phyloP scores from a whole-genome alignment of 2,113 vertebrate genomes.

The Rhinoderma darwinii region DNA sequence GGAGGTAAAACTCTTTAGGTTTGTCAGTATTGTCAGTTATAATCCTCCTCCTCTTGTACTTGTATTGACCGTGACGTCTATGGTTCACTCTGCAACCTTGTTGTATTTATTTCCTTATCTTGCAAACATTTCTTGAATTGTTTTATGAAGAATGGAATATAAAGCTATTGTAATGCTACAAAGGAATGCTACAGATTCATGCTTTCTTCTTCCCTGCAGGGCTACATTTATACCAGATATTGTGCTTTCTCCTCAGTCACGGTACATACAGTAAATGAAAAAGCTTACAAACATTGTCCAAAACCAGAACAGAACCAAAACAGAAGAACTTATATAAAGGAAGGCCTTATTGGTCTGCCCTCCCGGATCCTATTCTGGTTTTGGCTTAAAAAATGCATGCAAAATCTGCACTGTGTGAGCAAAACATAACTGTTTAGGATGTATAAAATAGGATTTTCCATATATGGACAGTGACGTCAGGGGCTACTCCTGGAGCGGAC shows the following conservation, averaged over 20 bases:
- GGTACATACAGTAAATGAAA: constrained; percentile 3
- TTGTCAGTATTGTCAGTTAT: not conserved
- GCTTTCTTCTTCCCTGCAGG: constrained; percentile 29
- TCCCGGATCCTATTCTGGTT: too few relatives aligned
- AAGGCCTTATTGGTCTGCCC: too few relatives aligned
- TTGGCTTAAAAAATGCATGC: too few relatives aligned
- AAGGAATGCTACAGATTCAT: not conserved
- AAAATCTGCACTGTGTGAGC: too few relatives aligned
- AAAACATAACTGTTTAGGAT: too few relatives aligned
- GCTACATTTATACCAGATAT: not conserved
- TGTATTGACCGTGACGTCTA: constrained; percentile 1
- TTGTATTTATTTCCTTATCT: constrained; percentile 34
- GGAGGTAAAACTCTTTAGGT: not conserved
- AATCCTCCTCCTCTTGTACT: not conserved
- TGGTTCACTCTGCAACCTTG: not conserved
- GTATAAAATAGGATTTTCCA: too few relatives aligned
- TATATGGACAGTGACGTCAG: too few relatives aligned
- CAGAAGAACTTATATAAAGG: too few relatives aligned
- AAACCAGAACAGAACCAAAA: too few relatives aligned
- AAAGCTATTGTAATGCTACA: constrained; percentile 7
- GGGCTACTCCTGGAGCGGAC: too few relatives aligned
- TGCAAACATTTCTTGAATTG: constrained; percentile 23
- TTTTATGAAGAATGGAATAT: constrained; percentile 6
- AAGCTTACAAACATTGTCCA: not conserved
- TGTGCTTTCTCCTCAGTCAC: not conserved